Evolutionary conservation across 2,888 invertebrate genomes (phyloP).

Genomic region (Drosophila glabriapex): DNA sequence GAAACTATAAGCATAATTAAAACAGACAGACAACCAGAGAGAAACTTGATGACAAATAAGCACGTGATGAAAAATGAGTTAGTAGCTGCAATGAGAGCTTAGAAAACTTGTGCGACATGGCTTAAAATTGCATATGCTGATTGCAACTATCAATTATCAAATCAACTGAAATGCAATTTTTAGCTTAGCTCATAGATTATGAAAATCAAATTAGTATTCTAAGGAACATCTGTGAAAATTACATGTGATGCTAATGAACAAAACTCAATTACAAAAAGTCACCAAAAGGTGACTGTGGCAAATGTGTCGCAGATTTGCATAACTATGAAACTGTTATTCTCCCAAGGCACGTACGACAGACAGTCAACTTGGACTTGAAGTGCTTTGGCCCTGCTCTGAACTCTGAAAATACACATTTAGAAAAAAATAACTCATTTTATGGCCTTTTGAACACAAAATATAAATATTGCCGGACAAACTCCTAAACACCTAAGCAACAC

Average conservation of each 20-base stretch:
- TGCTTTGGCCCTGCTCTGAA: conserved; percentile 38
- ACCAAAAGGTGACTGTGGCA: conserved; percentile 7
- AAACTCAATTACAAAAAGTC: conserved; percentile 6
- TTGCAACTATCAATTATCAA: no score
- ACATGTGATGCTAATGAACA: not conserved
- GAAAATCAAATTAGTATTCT: not conserved
- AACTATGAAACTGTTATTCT: conserved; percentile 36
- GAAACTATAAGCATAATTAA: conserved; percentile 36
- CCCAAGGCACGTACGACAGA: conserved; percentile 1
- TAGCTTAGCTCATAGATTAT: not conserved
- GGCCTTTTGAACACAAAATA: conserved; percentile 48
- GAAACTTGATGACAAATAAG: conserved; percentile 24
- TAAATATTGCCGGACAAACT: conserved; percentile 25
- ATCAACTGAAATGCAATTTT: not conserved
- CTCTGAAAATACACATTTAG: conserved; percentile 3
- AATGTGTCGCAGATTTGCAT: conserved; percentile 30
- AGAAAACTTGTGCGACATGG: conserved; percentile 1
- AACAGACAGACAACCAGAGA: conserved; percentile 9
- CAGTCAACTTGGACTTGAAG: conserved; percentile 26
- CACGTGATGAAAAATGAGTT: conserved; percentile 3
- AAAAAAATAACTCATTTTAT: conserved; percentile 39
- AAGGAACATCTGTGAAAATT: not conserved
- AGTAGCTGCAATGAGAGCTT: conserved; percentile 12
- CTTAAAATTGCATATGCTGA: not conserved
- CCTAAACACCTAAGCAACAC: conserved; percentile 6